Evolutionary conservation across 1,140 invertebrate species (phyloP), one percentile per base, ranked within the genome.

Genomic region (Drosophila parvula): DNA sequence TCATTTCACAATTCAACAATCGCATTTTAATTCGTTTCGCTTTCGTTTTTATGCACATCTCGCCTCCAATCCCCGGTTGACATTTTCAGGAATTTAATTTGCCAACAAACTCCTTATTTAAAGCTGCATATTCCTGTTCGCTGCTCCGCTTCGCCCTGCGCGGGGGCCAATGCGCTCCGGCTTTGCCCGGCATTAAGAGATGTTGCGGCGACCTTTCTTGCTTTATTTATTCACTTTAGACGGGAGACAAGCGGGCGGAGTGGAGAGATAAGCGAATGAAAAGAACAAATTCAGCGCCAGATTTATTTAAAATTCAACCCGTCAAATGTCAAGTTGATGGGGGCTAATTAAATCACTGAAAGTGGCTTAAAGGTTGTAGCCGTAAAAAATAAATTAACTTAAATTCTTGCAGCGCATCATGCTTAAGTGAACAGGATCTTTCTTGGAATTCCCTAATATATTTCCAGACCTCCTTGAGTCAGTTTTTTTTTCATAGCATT

Each of bases 271-370:
- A 44, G 43, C 59, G 44, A 74, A 38, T 36, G 44, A 38, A 58
- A 30, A 45, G 12, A 50, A 57, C 51, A 47, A 69, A 62, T 62
- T 30, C 44, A n/a, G 34, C 6, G 57, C 32, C 41, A 18, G 62
- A 77, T 77, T 77, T 77, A 77, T 68, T 68, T 76, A 34, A 75
- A 41, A 68, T 77, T 77, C 74, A 77, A 68, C 62, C 62, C 74
- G 74, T 69, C 74, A 77, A 77, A 77, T 77, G 74, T 77, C 73
- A 77, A 55, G 74, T 34, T 68, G 36, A 77, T 50, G 55, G 48
- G 41, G 62, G 74, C 74, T 77, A 77, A 77, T 77, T 77, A 77
- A 77, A 68, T 77, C 47, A 77, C 55, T 30, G 61, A 45, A 65
- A 76, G 47, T 70, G 67, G 45, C 28, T 70, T 70, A 36, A 16